Base-by-base conservation (phyloP, 2,888 invertebrate species). In the Pogonocherus hispidulus region DNA sequence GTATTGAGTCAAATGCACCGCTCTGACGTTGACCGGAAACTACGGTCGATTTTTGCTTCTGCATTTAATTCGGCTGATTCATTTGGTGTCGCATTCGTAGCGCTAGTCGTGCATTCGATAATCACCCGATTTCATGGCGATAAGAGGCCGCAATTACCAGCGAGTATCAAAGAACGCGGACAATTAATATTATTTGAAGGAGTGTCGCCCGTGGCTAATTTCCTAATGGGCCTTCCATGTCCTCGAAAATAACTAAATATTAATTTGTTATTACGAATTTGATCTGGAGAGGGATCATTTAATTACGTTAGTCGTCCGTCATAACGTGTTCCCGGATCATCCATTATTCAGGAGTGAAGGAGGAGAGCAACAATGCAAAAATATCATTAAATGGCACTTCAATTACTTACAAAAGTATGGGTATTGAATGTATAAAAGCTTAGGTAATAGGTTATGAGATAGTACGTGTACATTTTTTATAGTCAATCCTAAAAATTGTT, bases 81-180 rank as follows among this genome's bases (percentile, higher is more conserved):
- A 75, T 76, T 75, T 75, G 60, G 51, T 60, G 44, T 60, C 71
- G 67, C 71, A 71, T 74, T 73, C 71, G 71, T 75, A 68, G 57
- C 70, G 68, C 70, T 69, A 67, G 71, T 62, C 67, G 55, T 60
- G 55, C 63, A 51, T 71, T 62, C 72, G 76, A 79, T 83, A 82
- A 83, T 82, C 80, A 80, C 81, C 75, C 78, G 83, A 83, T 83
- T 81, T 81, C 83, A 81, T 82, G 83, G 70, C 80, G 83, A 83
- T 83, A 83, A 82, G 79, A 74, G 66, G 71, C 70, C 72, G 74
- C 79, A 80, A 81, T 79, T 78, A 78, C 74, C 73, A 69, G 16
- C 41, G 70, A 66, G 67, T 71, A 72, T 71, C 72, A 74, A 74
- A 76, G 73, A 71, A 69, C 63, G 68, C 60, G 69, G 76, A 79